Evolutionary conservation across 35 echinoderm and acorn worm species (phyloP).

Genomic region (Amphiura filiformis): DNA sequence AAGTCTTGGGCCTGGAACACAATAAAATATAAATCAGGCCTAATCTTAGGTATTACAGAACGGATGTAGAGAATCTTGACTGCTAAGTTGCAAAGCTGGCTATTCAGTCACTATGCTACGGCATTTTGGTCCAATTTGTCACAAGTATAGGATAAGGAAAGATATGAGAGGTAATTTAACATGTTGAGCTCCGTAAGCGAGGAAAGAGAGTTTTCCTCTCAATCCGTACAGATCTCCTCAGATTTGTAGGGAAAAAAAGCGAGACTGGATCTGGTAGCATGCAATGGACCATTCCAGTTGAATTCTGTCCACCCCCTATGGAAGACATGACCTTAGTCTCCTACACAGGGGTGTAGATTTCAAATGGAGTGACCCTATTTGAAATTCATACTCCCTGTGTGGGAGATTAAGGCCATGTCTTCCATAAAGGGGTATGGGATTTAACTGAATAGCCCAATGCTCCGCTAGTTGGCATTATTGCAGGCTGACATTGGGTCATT

Average conservation of each 20-base stretch:
- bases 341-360: too few species aligned
- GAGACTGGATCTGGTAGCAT: too few species aligned
- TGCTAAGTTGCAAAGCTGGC: constrained; percentile 1
- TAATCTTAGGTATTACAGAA: constrained; percentile 1
- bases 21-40: not conserved
- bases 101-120: not conserved
- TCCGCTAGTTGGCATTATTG: too few species aligned
- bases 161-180: not conserved
- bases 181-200: not conserved
- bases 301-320: too few species aligned
- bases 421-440: too few species aligned
- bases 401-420: too few species aligned
- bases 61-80: not conserved
- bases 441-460: too few species aligned
- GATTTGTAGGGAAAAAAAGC: not conserved
- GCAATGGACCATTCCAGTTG: too few species aligned
- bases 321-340: too few species aligned
- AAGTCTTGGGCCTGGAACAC: not conserved
- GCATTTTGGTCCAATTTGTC: constrained; percentile 1
- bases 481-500: not conserved
- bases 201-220: not conserved
- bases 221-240: not conserved
- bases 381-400: too few species aligned
- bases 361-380: too few species aligned
- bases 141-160: too few species aligned